These are phyloP conservation scores for Drosophila ananassae DNA, from an alignment of 1,140 invertebrate species.

Conservation along the genomic window DNA sequence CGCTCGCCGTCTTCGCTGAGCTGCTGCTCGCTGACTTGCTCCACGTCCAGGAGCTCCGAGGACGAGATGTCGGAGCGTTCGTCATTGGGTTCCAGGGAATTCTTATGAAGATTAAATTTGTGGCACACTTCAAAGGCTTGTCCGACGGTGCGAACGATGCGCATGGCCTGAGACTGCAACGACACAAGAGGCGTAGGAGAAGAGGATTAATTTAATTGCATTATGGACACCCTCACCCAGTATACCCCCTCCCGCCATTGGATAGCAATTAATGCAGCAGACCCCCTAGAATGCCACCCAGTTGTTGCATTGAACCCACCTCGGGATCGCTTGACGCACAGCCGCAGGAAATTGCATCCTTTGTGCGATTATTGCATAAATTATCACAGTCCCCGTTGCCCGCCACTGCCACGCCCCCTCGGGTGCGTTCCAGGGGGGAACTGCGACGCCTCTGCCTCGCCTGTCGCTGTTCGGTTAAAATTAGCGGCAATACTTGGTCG, in stretches of 20 bases:
- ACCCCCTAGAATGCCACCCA: slow-evolving; percentile 12
- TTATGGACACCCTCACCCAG: not conserved
- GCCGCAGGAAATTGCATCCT: slow-evolving; percentile 66
- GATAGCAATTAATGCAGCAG: slow-evolving; percentile 49
- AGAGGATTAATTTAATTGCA: slow-evolving; percentile 35
- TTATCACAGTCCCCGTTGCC: slow-evolving; percentile 60
- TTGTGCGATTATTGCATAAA: slow-evolving; percentile 73
- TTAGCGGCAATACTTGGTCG: slow-evolving; percentile 52
- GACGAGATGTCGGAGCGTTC: slow-evolving; percentile 87
- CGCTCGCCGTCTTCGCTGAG: slow-evolving; percentile 87
- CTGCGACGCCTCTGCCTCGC: slow-evolving; percentile 66
- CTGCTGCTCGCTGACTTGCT: slow-evolving; percentile 84
- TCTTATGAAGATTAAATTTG: slow-evolving; percentile 90
- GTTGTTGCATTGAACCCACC: slow-evolving; percentile 49
- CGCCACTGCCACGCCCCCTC: not conserved
- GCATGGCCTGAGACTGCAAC: slow-evolving; percentile 97
- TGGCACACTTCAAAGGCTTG: slow-evolving; percentile 99
- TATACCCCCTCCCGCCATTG: not conserved
- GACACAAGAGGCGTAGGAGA: slow-evolving; percentile 42
- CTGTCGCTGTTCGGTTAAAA: slow-evolving; percentile 55
- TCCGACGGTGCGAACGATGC: slow-evolving; percentile 98
- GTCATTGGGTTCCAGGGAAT: slow-evolving; percentile 86
- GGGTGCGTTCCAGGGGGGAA: slow-evolving; percentile 63
- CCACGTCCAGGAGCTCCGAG: slow-evolving; percentile 85
- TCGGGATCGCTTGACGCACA: slow-evolving; percentile 65